phyloP scores from a whole-genome alignment of 2,888 invertebrate genomes.

The Meteorus cinctellus region DNA sequence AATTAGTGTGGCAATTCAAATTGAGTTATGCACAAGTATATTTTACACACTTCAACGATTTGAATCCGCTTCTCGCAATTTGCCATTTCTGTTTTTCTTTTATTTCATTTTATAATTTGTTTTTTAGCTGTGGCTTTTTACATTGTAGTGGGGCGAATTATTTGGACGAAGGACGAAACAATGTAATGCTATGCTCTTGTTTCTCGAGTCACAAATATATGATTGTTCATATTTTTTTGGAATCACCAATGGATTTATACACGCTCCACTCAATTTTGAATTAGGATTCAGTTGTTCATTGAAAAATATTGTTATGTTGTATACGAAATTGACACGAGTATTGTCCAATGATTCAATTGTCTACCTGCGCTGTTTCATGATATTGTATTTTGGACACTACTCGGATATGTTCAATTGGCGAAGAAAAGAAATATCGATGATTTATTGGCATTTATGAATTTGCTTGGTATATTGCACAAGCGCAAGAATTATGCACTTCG shows the following conservation, averaged over 20 bases:
- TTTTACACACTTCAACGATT: slow-evolving; percentile 58
- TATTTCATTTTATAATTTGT: neutral
- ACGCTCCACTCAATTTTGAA: neutral
- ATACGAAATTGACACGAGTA: slow-evolving; percentile 13
- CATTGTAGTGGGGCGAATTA: slow-evolving; percentile 49
- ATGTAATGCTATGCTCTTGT: neutral
- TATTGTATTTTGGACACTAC: neutral
- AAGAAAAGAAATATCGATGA: slow-evolving; percentile 28
- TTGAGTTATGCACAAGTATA: slow-evolving; percentile 60
- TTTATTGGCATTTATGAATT: slow-evolving; percentile 23
- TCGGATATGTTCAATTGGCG: neutral
- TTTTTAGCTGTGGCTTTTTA: slow-evolving; percentile 37
- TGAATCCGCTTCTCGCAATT: neutral
- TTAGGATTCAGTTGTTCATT: neutral
- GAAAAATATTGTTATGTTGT: neutral
- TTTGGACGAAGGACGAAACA: slow-evolving; percentile 24
- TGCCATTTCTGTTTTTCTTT: neutral
- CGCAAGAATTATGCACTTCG: slow-evolving; percentile 9
- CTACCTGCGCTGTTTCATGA: slow-evolving; percentile 18
- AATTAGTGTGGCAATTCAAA: slow-evolving; percentile 52
- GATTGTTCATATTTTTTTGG: neutral
- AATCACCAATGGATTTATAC: neutral
- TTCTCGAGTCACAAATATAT: neutral
- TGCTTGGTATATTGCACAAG: slow-evolving; percentile 21
- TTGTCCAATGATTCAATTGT: slow-evolving; percentile 18